These are phyloP conservation scores for Ammodytes dubius DNA, from an alignment of 2,113 vertebrate species.

Conservation along the genomic window DNA sequence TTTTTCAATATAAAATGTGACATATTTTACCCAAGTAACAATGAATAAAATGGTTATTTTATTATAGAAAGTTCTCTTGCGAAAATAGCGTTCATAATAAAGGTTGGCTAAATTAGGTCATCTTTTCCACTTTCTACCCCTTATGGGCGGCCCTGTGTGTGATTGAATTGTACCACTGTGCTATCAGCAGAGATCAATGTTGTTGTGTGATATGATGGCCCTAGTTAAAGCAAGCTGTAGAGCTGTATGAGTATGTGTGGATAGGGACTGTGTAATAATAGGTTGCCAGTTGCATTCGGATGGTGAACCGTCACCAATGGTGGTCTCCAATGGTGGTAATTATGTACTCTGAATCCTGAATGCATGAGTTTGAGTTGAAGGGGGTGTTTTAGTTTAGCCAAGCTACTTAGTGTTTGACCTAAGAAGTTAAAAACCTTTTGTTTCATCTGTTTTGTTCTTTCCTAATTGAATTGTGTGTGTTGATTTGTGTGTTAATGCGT, in stretches of 20 bases:
- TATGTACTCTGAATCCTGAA: slow-evolving; percentile 55
- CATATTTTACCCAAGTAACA: no score
- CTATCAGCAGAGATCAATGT: slow-evolving; percentile 77
- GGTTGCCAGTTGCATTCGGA: slow-evolving; percentile 65
- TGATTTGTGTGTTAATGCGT: slow-evolving; percentile 43
- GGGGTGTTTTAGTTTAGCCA: slow-evolving; percentile 31
- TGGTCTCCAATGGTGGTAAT: slow-evolving; percentile 72
- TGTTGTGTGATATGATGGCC: slow-evolving; percentile 56
- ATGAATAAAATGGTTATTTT: no score
- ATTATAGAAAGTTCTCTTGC: no score
- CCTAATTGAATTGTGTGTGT: slow-evolving; percentile 12
- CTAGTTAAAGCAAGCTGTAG: slow-evolving; percentile 36
- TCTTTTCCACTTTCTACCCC: no score
- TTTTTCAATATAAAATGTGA: no score
- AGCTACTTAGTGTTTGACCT: slow-evolving; percentile 10
- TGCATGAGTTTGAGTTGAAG: slow-evolving; percentile 36
- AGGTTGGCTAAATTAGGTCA: no score
- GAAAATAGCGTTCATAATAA: no score
- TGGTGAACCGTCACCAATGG: slow-evolving; percentile 67
- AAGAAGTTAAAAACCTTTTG: slow-evolving; percentile 17
- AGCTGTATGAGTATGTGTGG: slow-evolving; percentile 34
- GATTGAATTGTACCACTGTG: slow-evolving; percentile 69
- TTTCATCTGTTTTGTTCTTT: neutral
- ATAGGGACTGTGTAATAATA: slow-evolving; percentile 64
- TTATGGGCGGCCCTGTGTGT: neutral